These are phyloP conservation scores for Ibycter americanus DNA, from an alignment of 2,797 vertebrate genomes.

Conservation along the genomic window DNA sequence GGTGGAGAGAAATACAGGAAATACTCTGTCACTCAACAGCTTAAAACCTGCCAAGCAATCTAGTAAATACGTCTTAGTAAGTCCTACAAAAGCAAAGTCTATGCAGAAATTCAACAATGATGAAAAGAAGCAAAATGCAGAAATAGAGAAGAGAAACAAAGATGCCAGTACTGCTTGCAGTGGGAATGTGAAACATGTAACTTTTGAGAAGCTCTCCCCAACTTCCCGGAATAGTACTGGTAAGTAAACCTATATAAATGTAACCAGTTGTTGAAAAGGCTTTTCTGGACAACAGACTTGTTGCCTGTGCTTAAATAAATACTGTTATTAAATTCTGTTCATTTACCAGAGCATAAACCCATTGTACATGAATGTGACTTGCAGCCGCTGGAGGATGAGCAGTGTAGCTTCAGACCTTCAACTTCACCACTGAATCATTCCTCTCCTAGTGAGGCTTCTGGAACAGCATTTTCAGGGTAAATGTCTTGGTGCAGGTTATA, in stretches of 20 bases:
- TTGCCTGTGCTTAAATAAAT: background rate
- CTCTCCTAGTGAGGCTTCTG: slow-evolving; percentile 90
- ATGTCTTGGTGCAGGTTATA: background rate
- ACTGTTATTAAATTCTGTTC: background rate
- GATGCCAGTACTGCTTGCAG: background rate
- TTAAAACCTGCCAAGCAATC: background rate
- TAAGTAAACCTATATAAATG: slow-evolving; percentile 59
- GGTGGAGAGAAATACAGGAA: background rate
- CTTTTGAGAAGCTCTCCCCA: slow-evolving; percentile 41
- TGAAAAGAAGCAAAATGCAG: background rate
- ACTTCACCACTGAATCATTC: slow-evolving; percentile 93
- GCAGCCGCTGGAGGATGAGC: slow-evolving; percentile 75
- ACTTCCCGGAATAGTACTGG: slow-evolving; percentile 57
- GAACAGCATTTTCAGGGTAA: slow-evolving; percentile 76
- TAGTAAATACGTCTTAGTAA: background rate
- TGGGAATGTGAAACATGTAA: slow-evolving; percentile 67
- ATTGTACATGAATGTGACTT: slow-evolving; percentile 56
- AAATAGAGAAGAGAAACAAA: background rate
- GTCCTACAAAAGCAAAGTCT: slow-evolving; percentile 1
- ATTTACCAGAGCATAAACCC: slow-evolving; percentile 48
- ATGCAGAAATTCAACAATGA: background rate
- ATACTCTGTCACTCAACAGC: background rate
- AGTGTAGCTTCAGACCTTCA: slow-evolving; percentile 88
- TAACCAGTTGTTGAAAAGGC: background rate
- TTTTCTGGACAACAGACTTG: background rate